Conservation (phyloP, 2,113 vertebrate genomes). For the Heterochromis multidens region DNA sequence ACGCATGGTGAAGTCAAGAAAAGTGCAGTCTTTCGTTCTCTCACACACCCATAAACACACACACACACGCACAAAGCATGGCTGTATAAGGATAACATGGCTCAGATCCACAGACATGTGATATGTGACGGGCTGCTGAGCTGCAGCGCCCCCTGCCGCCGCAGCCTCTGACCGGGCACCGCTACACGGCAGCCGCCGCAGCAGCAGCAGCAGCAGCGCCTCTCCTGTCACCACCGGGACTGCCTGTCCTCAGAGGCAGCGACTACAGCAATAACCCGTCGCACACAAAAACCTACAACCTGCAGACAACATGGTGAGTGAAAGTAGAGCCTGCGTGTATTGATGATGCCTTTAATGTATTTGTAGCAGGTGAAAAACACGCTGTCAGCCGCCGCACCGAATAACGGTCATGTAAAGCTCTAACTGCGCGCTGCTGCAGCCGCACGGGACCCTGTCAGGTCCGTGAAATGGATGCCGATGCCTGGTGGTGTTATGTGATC, state of each 20-base stretch:
- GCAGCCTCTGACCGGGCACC: neutral
- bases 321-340: neutral
- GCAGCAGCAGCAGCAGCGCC: conserved; percentile 27
- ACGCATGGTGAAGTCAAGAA: neutral
- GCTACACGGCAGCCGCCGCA: neutral
- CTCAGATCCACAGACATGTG: neutral
- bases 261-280: conserved; percentile 25
- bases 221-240: conserved; percentile 47
- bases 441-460: neutral
- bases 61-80: neutral
- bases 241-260: conserved; percentile 78
- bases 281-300: conserved; percentile 42
- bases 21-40: rapidly evolving
- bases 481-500: neutral
- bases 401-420: neutral
- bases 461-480: neutral
- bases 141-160: conserved; percentile 28
- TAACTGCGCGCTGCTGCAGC: neutral
- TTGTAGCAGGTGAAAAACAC: neutral
- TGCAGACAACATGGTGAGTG: conserved; percentile 88
- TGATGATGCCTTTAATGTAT: neutral
- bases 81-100: neutral
- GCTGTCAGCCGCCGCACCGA: neutral
- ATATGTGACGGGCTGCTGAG: neutral
- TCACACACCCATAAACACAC: neutral